A percentile compares a stretch with the other conserved stretches of the same genome.
Conservation (phyloP, 2,113 vertebrate genomes). For the Sphaerodactylus townsendi region DNA sequence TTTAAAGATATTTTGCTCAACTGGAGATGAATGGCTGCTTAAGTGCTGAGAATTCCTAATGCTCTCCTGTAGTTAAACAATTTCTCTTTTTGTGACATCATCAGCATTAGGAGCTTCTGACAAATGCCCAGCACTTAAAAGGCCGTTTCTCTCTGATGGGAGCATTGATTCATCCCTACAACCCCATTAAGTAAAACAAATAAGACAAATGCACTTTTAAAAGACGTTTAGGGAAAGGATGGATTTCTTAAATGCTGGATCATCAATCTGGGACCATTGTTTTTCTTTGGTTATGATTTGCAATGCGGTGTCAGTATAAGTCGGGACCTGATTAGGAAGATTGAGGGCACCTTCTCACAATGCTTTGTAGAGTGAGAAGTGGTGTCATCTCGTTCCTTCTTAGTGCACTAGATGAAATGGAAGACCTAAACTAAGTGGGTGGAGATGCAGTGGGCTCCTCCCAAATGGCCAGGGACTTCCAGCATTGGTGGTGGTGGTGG, state of each 20-base stretch:
- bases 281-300: constrained; percentile 16
- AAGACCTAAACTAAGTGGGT: too few relatives aligned
- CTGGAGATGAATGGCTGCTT: constrained; percentile 55
- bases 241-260: constrained; percentile 15
- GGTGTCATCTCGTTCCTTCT: too few relatives aligned
- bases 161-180: constrained; percentile 36
- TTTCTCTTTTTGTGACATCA: constrained; percentile 50
- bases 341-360: neutral
- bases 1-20: constrained; percentile 53
- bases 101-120: constrained; percentile 43
- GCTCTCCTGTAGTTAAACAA: constrained; percentile 52
- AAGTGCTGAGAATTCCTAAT: constrained; percentile 50
- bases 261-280: neutral
- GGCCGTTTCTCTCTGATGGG: constrained; percentile 47
- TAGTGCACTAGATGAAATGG: too few relatives aligned
- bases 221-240: constrained; percentile 22
- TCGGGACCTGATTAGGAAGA: neutral
- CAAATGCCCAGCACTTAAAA: constrained; percentile 57
- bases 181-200: constrained; percentile 52
- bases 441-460: too few relatives aligned
- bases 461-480: too few relatives aligned
- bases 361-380: too few relatives aligned
- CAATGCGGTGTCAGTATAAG: neutral
- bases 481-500: too few relatives aligned
- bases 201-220: constrained; percentile 44